Conservation (phyloP, 2,888 invertebrate genomes). For the Habroteleia sp. region DNA sequence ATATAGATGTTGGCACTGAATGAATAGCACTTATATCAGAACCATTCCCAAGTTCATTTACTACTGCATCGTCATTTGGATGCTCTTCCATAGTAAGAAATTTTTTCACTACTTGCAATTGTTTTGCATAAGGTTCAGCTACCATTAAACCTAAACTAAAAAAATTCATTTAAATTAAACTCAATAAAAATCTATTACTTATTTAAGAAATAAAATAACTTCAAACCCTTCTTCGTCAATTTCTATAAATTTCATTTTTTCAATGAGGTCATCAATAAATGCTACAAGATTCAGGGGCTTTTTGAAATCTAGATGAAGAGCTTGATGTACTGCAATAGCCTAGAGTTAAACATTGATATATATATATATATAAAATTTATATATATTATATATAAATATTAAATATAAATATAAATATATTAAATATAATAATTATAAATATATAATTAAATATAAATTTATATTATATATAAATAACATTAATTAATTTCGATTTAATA, state of each 20-base stretch:
- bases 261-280: slow-evolving; percentile 82
- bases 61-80: slow-evolving; percentile 81
- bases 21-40: slow-evolving; percentile 84
- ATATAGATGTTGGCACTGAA: slow-evolving; percentile 88
- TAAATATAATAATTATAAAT: no score
- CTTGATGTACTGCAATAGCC: slow-evolving; percentile 84
- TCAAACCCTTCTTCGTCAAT: slow-evolving; percentile 80
- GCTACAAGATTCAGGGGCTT: slow-evolving; percentile 81
- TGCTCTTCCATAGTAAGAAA: slow-evolving; percentile 81
- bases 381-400: neutral
- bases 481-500: no score
- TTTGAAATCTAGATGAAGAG: slow-evolving; percentile 81
- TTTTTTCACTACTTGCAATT: slow-evolving; percentile 82
- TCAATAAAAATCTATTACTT: neutral
- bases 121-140: slow-evolving; percentile 82
- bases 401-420: no score
- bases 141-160: slow-evolving; percentile 77
- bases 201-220: neutral
- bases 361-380: no score
- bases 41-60: slow-evolving; percentile 83
- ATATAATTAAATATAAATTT: no score
- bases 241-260: slow-evolving; percentile 83
- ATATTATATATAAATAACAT: no score
- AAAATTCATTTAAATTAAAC: slow-evolving; percentile 3
- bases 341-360: no score